Percentiles rank a stretch among this genome's conserved stretches.
phyloP scores from a whole-genome alignment of 2,888 invertebrate species.

The Carabus problematicus region DNA sequence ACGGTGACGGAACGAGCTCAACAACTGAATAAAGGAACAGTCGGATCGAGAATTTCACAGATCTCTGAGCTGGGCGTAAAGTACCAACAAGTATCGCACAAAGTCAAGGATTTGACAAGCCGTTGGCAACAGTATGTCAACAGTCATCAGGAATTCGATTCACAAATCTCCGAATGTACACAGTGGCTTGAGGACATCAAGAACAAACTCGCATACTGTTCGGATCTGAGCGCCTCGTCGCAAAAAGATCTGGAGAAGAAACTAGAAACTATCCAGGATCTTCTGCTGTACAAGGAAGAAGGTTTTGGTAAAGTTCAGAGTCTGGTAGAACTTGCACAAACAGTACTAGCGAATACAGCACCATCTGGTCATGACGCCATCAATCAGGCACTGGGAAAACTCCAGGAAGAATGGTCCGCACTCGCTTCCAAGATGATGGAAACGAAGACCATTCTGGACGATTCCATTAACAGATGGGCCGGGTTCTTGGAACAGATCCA shows the following conservation, averaged over 20 bases:
- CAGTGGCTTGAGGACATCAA: constrained; percentile 85
- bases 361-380: constrained; percentile 87
- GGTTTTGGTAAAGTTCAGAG: constrained; percentile 88
- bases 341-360: constrained; percentile 89
- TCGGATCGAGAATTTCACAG: constrained; percentile 78
- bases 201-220: constrained; percentile 86
- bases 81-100: constrained; percentile 88
- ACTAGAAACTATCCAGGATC: constrained; percentile 82
- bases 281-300: constrained; percentile 90
- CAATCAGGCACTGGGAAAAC: constrained; percentile 78
- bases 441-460: constrained; percentile 85
- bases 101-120: constrained; percentile 88
- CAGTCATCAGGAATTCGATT: constrained; percentile 87
- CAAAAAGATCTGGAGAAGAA: constrained; percentile 88
- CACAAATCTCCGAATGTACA: constrained; percentile 77
- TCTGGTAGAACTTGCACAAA: constrained; percentile 90
- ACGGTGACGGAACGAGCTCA: constrained; percentile 91
- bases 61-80: constrained; percentile 90
- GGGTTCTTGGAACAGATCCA: constrained; percentile 89
- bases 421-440: constrained; percentile 88
- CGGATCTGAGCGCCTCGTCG: constrained; percentile 80
- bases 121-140: constrained; percentile 93
- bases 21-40: constrained; percentile 75
- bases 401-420: constrained; percentile 92
- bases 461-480: constrained; percentile 90